A percentile compares a stretch with the other conserved stretches of the same genome.
Conservation (phyloP, 2,888 invertebrate genomes). For the Alentia gelatinosa region DNA sequence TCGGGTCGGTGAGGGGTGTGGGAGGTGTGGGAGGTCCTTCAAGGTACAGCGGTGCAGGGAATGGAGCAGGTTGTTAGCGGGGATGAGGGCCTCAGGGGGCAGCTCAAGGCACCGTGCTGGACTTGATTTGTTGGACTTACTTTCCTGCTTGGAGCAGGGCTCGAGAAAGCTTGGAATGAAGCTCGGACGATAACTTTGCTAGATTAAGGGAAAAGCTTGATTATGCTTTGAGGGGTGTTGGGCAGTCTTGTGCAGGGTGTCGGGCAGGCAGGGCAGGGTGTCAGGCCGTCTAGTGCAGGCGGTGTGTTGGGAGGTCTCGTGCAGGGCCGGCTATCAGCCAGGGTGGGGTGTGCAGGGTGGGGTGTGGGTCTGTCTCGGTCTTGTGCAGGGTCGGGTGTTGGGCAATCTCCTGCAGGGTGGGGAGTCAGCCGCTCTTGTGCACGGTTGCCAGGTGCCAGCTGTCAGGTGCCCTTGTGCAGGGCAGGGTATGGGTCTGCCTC, state of each 20-base stretch:
- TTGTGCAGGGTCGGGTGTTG: background rate
- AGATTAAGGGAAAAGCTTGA: no score
- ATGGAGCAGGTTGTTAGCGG: background rate
- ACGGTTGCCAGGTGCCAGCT: background rate
- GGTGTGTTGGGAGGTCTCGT: background rate
- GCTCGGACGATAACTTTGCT: no score
- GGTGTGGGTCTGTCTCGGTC: no score
- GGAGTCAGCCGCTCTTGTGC: background rate
- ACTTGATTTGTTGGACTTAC: background rate
- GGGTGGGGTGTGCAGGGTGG: background rate
- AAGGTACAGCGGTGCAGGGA: background rate
- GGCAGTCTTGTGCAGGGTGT: background rate
- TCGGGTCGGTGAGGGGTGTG: background rate
- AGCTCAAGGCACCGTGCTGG: no score
- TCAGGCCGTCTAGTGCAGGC: background rate
- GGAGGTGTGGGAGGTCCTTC: background rate
- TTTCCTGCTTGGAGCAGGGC: background rate
- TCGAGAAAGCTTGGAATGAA: background rate
- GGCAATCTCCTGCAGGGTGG: background rate
- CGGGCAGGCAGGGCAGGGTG: background rate
- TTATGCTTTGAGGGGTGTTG: no score
- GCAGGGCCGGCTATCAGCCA: background rate
- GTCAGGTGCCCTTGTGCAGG: background rate
- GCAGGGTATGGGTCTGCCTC: no score
- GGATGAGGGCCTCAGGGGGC: no score